Base-by-base conservation (phyloP, 2,113 vertebrate genomes). In the Rhinolophus ferrumequinum region DNA sequence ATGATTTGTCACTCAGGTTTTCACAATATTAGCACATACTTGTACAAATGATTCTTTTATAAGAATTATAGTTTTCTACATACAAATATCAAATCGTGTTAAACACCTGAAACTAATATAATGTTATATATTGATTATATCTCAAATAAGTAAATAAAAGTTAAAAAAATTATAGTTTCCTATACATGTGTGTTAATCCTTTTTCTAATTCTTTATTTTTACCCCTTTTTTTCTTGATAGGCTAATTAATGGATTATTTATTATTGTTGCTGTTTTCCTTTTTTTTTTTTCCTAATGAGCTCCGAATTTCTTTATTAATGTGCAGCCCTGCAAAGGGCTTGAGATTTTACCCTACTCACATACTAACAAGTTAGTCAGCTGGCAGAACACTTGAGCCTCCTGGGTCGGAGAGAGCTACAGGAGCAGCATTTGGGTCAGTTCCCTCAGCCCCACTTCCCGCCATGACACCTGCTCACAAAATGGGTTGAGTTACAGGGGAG, bases 181-280 rank as follows among this genome's bases (percentile, higher is more conserved):
- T 62, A 2, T 52, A 33, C 19, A 60, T n/a, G 38, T 70, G 15
- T 90, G 18, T 80, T 69, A 82, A 70, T 83, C 15, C 38, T 60
- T 67, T 91, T 90, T 75, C 12, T 67, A 67, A 72, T 64, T 64
- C 54, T 67, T 95, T 72, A 35, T 64, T 50, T 88, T 50, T 81
- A 33, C 19, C 24, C 2, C 44, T 64, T 47, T 81, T 77, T 70
- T 76, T 16, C 54, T 90, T 64, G 35, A 82, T 66, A 66, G 88
- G 38, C 21, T 87, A 81, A 56, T 22, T 80, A 72, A 70, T 44
- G 15, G 58, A n/a, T 79, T 79, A 22, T 84, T 88, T 85, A 60
- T 60, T 88, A 47, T 69, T 18, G 11, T 80, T 44, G 30, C 41
- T 82, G 5, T n/a, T 88, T 70, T 75, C 12, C 24, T 62, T 62